Conservation (phyloP, 2,797 vertebrate genomes). For the Thamnophis elegans region DNA sequence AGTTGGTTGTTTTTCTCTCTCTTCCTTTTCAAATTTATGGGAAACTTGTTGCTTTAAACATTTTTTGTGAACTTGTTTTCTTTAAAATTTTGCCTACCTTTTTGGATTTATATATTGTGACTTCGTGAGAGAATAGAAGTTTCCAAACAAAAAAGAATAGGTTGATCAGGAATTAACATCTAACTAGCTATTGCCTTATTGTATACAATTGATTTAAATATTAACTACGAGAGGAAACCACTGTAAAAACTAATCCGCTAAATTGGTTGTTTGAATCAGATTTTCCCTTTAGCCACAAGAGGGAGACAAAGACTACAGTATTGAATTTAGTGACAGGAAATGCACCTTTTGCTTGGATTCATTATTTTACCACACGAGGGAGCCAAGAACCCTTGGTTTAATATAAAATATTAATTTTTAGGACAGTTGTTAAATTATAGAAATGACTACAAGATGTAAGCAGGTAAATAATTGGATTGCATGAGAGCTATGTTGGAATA, state of each 20-base stretch:
- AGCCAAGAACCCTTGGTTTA: not conserved
- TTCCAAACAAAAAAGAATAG: not conserved
- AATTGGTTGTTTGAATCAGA: not conserved
- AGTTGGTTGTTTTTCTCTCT: not conserved
- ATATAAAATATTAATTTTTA: not conserved
- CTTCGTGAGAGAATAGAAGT: not conserved
- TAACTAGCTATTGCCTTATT: not conserved
- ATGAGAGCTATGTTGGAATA: not conserved
- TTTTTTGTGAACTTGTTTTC: not conserved
- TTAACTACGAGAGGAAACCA: not conserved
- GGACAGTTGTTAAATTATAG: not conserved
- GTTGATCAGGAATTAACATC: not conserved
- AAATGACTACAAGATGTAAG: not conserved
- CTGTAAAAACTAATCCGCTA: not conserved
- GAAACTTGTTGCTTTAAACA: not conserved
- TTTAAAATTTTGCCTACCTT: no score
- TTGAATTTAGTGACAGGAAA: not conserved
- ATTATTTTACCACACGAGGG: not conserved
- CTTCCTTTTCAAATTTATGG: not conserved
- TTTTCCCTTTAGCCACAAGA: not conserved
- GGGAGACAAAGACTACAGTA: not conserved
- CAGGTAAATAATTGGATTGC: not conserved
- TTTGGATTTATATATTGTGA: not conserved
- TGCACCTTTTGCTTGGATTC: not conserved
- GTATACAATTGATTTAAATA: not conserved